Conservation (phyloP, 2,888 invertebrate genomes). For the Scaptomyza caliginosa region DNA sequence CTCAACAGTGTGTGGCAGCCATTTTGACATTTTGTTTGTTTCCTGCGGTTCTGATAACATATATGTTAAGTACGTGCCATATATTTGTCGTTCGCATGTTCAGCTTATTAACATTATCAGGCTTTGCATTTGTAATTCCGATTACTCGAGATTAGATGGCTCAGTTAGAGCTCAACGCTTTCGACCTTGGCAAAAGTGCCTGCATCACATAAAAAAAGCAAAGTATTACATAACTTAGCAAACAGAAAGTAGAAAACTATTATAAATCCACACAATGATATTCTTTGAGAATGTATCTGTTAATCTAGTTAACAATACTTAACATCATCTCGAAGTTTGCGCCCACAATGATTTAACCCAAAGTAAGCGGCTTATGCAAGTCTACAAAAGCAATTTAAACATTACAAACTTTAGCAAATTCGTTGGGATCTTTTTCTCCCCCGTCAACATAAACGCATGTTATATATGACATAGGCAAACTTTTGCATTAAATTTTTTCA, state of each 20-base stretch:
- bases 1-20: constrained; percentile 32
- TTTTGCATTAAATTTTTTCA: constrained; percentile 58
- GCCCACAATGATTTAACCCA: constrained; percentile 34
- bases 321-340: constrained; percentile 20
- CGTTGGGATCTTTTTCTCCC: constrained; percentile 22
- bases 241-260: neutral
- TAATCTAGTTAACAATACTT: constrained; percentile 17
- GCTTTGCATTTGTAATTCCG: constrained; percentile 50
- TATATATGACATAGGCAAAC: constrained; percentile 53
- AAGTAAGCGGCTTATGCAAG: constrained; percentile 32
- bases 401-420: constrained; percentile 41
- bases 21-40: constrained; percentile 70
- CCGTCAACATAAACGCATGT: constrained; percentile 35
- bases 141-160: constrained; percentile 64
- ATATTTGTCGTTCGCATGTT: constrained; percentile 52
- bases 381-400: constrained; percentile 36
- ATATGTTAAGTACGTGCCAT: constrained; percentile 65
- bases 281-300: neutral
- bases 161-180: constrained; percentile 43
- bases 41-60: constrained; percentile 48
- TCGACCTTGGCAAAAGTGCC: neutral
- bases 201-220: too few species aligned
- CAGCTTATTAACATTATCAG: constrained; percentile 66
- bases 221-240: neutral
- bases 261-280: neutral